Evolutionary conservation across 2,113 vertebrate species (phyloP), one percentile per base, ranked within the genome.

Genomic region (Malurus elegans): DNA sequence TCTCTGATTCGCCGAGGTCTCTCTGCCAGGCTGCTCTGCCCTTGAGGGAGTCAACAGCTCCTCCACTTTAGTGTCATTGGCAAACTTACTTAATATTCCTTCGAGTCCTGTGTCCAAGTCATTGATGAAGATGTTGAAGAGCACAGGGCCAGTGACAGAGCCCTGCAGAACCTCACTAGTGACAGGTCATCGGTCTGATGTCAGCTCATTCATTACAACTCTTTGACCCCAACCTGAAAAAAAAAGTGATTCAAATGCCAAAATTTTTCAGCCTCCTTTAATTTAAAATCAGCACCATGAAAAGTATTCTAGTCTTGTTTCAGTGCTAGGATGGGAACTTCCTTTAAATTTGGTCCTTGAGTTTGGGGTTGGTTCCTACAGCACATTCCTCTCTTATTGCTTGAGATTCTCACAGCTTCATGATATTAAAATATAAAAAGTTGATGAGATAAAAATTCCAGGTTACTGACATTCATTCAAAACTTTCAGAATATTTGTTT

Each of bases 401-500:
- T 14, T 79, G 51, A 79, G 9, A 31, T 81, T 82, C 72, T 87
- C 38, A 24, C 19, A 75, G 62, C 34, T 86, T 91, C 3, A 0
- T 86, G n/a, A 53, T 62, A 75, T 18, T 58, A 48, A 74, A 60
- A 78, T 50, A 28, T 12, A 66, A 74, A 15, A 14, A 57, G 26
- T 28, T 69, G 21, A 45, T 36, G 34, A 87, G 62, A 73, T 64
- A 80, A 84, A 86, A 73, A 50, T 81, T 97, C 45, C 71, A 58
- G 25, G 38, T 79, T 87, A 69, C 29, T 86, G n/a, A 64, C 34
- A 58, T 73, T 92, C 38, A 34, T 80, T 21, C 12, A 78, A 66
- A 74, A 45, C 48, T 76, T 94, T 89, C 47, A 65, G 64, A 75
- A 85, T 60, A 5, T 75, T 44, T 89, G 82, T 83, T 91, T 90